Conservation (phyloP, 2,888 invertebrate genomes). For the Tenthredo amoena region DNA sequence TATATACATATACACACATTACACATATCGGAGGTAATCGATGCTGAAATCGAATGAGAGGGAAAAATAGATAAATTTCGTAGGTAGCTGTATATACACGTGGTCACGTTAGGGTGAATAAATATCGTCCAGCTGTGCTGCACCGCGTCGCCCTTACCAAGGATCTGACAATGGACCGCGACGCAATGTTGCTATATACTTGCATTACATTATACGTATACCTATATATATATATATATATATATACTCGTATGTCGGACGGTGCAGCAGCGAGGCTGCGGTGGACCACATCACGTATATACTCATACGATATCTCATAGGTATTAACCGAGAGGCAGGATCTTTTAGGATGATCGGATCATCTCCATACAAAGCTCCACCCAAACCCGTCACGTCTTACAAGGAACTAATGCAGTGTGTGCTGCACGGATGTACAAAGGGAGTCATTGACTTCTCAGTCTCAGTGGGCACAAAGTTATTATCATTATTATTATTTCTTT, state of each 20-base stretch:
- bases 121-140: constrained; percentile 18
- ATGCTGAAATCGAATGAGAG: too few relatives aligned
- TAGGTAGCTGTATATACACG: too few relatives aligned
- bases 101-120: neutral
- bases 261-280: neutral
- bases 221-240: neutral
- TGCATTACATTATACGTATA: neutral
- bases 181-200: constrained; percentile 14
- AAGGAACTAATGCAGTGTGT: neutral
- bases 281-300: constrained; percentile 21
- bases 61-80: neutral
- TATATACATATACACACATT: too few relatives aligned
- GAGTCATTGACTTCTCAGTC: constrained; percentile 65
- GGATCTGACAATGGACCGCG: neutral
- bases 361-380: constrained; percentile 71
- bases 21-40: neutral
- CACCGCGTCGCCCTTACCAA: neutral
- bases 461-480: constrained; percentile 65
- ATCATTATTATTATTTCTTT: constrained; percentile 58
- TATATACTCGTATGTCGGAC: too few relatives aligned
- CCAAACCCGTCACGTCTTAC: constrained; percentile 53
- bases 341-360: constrained; percentile 49
- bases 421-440: constrained; percentile 26
- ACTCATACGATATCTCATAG: neutral
- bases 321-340: neutral